phyloP scores from a whole-genome alignment of 1,140 invertebrate genomes.

The Vollenhovia emeryi region DNA sequence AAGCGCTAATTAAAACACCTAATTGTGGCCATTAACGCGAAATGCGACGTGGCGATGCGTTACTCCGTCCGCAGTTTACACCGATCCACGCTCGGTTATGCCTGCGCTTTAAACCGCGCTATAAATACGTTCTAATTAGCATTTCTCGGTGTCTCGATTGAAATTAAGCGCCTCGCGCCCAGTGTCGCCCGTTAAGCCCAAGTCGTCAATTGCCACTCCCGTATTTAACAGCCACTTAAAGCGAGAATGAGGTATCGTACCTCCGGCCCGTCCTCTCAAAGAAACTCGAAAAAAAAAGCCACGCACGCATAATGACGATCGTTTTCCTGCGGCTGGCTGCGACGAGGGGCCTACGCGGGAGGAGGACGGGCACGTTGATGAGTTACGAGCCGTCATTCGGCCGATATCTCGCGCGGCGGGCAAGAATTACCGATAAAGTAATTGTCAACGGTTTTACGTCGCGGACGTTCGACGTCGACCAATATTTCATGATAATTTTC shows the following conservation, averaged over 20 bases:
- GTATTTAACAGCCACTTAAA: constrained; percentile 69
- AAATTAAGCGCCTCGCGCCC: constrained; percentile 68
- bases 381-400: not conserved
- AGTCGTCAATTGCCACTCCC: constrained; percentile 70
- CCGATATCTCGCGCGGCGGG: not conserved
- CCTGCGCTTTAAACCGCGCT: constrained; percentile 69
- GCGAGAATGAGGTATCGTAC: constrained; percentile 42
- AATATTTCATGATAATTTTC: not conserved
- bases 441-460: not conserved
- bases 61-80: constrained; percentile 76
- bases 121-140: constrained; percentile 77
- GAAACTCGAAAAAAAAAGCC: not conserved
- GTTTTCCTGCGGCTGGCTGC: not conserved
- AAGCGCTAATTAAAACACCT: constrained; percentile 85
- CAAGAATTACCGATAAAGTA: constrained; percentile 1
- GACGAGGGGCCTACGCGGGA: not conserved
- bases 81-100: constrained; percentile 77
- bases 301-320: not conserved
- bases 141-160: constrained; percentile 76
- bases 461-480: too few relatives aligned
- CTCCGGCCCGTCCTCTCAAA: constrained; percentile 22
- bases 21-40: constrained; percentile 85
- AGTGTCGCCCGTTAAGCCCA: constrained; percentile 63
- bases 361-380: not conserved
- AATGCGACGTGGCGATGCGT: constrained; percentile 80